A percentile compares a stretch with the other conserved stretches of the same genome.
phyloP scores from a whole-genome alignment of 2,113 vertebrate genomes.

The Engraulis encrasicolus region DNA sequence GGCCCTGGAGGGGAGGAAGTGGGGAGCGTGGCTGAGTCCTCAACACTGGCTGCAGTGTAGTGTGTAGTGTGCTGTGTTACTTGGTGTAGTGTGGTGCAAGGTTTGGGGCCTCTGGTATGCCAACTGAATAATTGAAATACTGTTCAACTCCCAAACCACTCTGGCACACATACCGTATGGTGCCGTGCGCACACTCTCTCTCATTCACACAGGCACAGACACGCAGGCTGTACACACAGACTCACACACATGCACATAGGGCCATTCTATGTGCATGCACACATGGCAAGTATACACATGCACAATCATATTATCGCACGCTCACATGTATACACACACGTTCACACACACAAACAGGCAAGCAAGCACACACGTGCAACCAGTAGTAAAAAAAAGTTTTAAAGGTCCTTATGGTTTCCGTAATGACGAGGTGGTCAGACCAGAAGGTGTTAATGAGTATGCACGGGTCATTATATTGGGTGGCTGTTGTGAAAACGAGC shows the following conservation, averaged over 20 bases:
- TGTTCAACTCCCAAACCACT: neutral
- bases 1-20: no score
- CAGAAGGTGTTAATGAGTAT: neutral
- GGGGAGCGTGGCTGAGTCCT: no score
- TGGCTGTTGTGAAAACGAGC: neutral
- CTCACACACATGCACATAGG: no score
- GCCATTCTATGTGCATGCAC: no score
- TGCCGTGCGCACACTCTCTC: neutral
- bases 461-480: neutral
- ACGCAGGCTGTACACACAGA: no score
- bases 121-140: constrained; percentile 10
- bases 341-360: neutral
- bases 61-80: no score
- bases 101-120: neutral
- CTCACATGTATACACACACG: neutral
- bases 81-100: neutral
- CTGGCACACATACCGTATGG: neutral
- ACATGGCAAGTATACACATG: no score
- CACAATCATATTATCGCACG: no score
- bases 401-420: neutral
- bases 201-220: no score
- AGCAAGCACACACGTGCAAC: neutral
- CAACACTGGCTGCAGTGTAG: no score
- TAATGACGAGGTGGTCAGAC: neutral
- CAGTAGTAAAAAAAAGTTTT: neutral